Base-by-base conservation (phyloP, 2,888 invertebrate genomes). In the Limnephilus marmoratus region DNA sequence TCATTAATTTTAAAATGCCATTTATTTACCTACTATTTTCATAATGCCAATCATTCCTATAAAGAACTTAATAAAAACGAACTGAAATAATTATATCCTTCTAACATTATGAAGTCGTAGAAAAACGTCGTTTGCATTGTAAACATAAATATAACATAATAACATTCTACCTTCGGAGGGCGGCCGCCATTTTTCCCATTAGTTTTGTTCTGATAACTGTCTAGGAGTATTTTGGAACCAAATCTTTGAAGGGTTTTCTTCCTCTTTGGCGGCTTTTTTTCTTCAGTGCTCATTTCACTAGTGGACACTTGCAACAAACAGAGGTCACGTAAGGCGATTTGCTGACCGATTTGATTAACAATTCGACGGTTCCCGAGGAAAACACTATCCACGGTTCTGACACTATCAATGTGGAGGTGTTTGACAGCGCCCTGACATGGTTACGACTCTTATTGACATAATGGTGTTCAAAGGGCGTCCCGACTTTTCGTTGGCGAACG, bases 201-300 rank as follows among this genome's bases (percentile, higher is more conserved):
- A 41, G 91, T 29, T 91, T 93, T 93, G 49, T 93, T 91, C 80
- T 92, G 93, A 81, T 93, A 91, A 81, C 92, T 93, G 3, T 93
- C 93, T 41, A 93, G 49, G 45, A 93, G 85, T n/a, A 93, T 82
- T 82, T 90, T 93, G 12, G 93, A 94, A n/a, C 92, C 92, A 81
- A 91, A 87, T 18, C 88, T 90, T 53, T 93, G 82, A 29, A 92
- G 37, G 15, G 92, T 31, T 91, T 92, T 93, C 83, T 93, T 93
- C 83, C 90, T 92, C 68, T 92, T 91, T 29, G 90, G 91, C 0
- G 86, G 80, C 24, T 92, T 91, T 53, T 91, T 92, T 11, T 93
- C 91, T 12, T 91, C 92, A 3, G 34, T 68, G 37, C 92, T 90
- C 91, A 91, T 93, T n/a, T 83, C 45, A 3, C n/a, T 49, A 11